Evolutionary conservation across 2,113 vertebrate species (phyloP).

Genomic region (Paralichthys olivaceus): DNA sequence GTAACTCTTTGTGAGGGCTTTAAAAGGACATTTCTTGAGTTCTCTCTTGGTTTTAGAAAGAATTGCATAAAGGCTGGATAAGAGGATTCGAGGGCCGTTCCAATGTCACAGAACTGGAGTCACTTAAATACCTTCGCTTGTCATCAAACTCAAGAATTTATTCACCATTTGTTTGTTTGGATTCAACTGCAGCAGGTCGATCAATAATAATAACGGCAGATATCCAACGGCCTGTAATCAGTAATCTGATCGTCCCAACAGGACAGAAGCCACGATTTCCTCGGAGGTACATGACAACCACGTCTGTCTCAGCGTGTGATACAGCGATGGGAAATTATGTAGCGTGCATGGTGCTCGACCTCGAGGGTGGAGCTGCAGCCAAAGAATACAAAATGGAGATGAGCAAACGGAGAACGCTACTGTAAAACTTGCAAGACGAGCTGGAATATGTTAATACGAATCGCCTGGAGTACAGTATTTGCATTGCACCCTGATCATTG

Average conservation of each 20-base stretch:
- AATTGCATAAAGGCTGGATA: too few relatives aligned
- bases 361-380: not conserved
- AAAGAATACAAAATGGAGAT: slow-evolving; percentile 48
- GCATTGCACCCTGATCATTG: slow-evolving; percentile 7
- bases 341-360: not conserved
- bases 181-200: too few relatives aligned
- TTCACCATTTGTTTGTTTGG: too few relatives aligned
- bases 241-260: not conserved
- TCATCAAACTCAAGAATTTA: too few relatives aligned
- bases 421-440: slow-evolving; percentile 14
- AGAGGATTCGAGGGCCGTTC: too few relatives aligned
- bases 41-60: too few relatives aligned
- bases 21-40: too few relatives aligned
- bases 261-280: slow-evolving; percentile 13
- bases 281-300: slow-evolving; percentile 16
- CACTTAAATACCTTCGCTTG: too few relatives aligned
- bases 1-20: too few relatives aligned
- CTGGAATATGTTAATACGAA: slow-evolving; percentile 40
- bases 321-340: slow-evolving; percentile 10
- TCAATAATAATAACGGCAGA: too few relatives aligned
- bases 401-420: slow-evolving; percentile 1
- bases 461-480: slow-evolving; percentile 42
- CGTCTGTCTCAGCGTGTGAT: slow-evolving; percentile 10
- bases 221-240: not conserved
- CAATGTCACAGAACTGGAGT: too few relatives aligned